These are phyloP conservation scores for Cheiracanthium punctorium DNA, from an alignment of 2,888 invertebrate genomes.

Conservation along the genomic window DNA sequence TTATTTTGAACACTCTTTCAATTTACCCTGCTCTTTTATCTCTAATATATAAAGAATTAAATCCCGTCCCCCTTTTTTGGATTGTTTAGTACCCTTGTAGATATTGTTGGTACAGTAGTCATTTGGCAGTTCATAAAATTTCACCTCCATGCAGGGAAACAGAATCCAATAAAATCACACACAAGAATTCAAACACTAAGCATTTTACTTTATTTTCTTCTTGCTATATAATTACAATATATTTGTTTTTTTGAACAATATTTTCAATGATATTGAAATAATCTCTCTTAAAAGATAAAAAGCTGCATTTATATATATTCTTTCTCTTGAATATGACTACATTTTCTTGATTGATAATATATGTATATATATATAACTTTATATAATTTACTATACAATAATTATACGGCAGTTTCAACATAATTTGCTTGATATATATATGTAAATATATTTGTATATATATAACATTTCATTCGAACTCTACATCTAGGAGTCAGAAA, in stretches of 20 bases:
- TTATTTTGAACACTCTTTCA: too few relatives aligned
- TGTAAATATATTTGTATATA: conserved; percentile 17
- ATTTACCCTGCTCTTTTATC: too few relatives aligned
- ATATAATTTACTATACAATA: conserved; percentile 14
- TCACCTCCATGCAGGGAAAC: too few relatives aligned
- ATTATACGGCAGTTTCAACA: conserved; percentile 37
- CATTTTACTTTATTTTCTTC: conserved; percentile 40
- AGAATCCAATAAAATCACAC: too few relatives aligned
- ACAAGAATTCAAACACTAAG: conserved; percentile 52
- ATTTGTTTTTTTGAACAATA: conserved; percentile 40
- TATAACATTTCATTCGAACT: conserved; percentile 28
- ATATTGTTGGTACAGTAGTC: too few relatives aligned
- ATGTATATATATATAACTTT: conserved; percentile 36
- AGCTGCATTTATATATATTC: conserved; percentile 30
- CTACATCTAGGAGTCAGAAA: conserved; percentile 37
- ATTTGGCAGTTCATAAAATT: too few relatives aligned
- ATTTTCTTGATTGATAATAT: conserved; percentile 30
- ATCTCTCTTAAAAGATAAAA: conserved; percentile 31
- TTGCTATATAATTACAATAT: conserved; percentile 43
- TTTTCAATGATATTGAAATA: conserved; percentile 35
- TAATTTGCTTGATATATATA: conserved; percentile 24
- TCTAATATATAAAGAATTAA: too few relatives aligned
- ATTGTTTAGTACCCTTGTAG: too few relatives aligned
- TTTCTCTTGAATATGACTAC: conserved; percentile 19
- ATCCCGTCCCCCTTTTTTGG: too few relatives aligned